Evolutionary conservation across 2,888 invertebrate genomes (phyloP).

Genomic region (Drosophila acutilabella): DNA sequence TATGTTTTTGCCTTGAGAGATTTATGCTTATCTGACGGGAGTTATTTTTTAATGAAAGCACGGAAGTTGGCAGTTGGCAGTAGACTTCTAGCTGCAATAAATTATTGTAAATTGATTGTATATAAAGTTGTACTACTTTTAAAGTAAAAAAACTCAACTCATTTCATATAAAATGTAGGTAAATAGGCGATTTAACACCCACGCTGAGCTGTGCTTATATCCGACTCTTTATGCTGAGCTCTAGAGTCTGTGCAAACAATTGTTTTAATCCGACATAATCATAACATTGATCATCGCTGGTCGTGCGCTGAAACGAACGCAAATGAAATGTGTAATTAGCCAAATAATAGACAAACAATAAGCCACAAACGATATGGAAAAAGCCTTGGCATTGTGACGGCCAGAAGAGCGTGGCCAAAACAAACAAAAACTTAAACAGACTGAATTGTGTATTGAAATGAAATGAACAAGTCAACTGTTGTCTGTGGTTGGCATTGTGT

Average conservation of each 20-base stretch:
- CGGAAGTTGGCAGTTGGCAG: slow-evolving; percentile 34
- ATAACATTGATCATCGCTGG: slow-evolving; percentile 52
- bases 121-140: no score
- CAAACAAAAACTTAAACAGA: slow-evolving; percentile 29
- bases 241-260: slow-evolving; percentile 24
- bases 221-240: slow-evolving; percentile 13
- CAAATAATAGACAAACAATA: slow-evolving; percentile 66
- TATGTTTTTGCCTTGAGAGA: slow-evolving; percentile 35
- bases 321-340: slow-evolving; percentile 67
- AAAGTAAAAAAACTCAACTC: no score
- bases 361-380: slow-evolving; percentile 25
- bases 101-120: no score
- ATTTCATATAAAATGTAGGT: not conserved
- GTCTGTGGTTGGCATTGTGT: slow-evolving; percentile 30
- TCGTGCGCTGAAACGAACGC: slow-evolving; percentile 3
- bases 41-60: slow-evolving; percentile 33
- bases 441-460: slow-evolving; percentile 26
- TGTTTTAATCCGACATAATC: slow-evolving; percentile 45
- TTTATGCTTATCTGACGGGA: slow-evolving; percentile 41
- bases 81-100: not conserved
- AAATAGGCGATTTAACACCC: not conserved
- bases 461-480: slow-evolving; percentile 32
- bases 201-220: not conserved
- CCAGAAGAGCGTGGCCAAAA: slow-evolving; percentile 47
- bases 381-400: slow-evolving; percentile 75